Base-by-base conservation (phyloP, 1,140 invertebrate species). In the Stegodyphus mimosarum region DNA sequence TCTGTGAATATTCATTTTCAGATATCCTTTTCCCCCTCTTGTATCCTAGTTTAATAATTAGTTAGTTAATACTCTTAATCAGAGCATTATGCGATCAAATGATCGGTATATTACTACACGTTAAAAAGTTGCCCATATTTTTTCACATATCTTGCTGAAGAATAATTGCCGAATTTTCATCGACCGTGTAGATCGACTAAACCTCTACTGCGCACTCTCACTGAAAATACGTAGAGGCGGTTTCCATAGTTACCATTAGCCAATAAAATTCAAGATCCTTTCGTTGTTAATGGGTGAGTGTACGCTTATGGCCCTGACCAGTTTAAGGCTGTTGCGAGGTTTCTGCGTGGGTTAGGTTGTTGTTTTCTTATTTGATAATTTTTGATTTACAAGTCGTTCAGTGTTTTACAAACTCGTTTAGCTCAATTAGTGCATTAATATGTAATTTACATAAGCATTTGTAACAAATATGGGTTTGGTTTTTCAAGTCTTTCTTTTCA, bases 171-270 rank as follows among this genome's bases (percentile, higher is more conserved):
- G 63, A 69, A 74, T 74, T 74, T 69, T 71, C 81, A 83, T 83
- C 81, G 81, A 83, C 81, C 72, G 75, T 33, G 33, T 69, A 71
- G 18, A n/a, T 75, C 17, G n/a, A 17, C 55, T 52, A 49, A 5
- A 9, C 7, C 64, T 77, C 11, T 67, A 50, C 6, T 76, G 81
- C 81, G 81, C 81, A 75, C 17, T 17, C 72, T 75, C 81, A 6
- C 17, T 55, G 10, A 51, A 83, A 83, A 75, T 83, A 83, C 81
- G 81, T 83, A 83, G 81, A 76, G 81, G 81, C 81, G 71, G 81
- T 83, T 75, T 49, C 73, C 18, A 83, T 76, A 11, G 81, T 6
- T 75, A 83, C 81, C 71, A 55, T 49, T 51, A 13, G 51, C 81
- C 81, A 83, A 83, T 83, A 72, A 60, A 50, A 81, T 17, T 48